phyloP scores from a whole-genome alignment of 2,113 vertebrate species.

The Cyprinodon tularosa region DNA sequence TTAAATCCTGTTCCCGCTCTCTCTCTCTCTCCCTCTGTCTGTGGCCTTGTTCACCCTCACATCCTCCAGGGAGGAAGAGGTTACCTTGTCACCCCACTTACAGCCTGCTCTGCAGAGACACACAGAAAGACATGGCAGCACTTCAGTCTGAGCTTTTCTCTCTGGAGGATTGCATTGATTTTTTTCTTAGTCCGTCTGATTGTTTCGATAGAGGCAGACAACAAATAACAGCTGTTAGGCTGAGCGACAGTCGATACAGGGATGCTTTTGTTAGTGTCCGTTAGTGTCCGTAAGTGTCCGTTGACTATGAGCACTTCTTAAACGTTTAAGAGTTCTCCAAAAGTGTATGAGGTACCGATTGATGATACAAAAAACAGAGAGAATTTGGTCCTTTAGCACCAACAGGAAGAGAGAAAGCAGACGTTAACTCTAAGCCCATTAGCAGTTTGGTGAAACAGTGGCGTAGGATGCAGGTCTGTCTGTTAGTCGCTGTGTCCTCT shows the following conservation, averaged over 20 bases:
- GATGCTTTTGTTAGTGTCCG: slow-evolving; percentile 6
- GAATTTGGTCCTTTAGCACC: no score
- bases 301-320: background rate
- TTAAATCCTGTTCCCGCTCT: background rate
- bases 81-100: slow-evolving; percentile 38
- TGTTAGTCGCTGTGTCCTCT: no score
- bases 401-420: no score
- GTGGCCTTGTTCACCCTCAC: slow-evolving; percentile 26
- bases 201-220: slow-evolving; percentile 7
- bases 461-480: no score
- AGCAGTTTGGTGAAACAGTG: no score
- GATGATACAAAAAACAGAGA: no score
- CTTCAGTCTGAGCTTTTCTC: slow-evolving; percentile 35
- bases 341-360: background rate
- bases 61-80: background rate
- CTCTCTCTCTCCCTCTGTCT: accelerated
- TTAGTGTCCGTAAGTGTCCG: background rate
- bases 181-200: slow-evolving; percentile 25
- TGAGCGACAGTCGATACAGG: slow-evolving; percentile 4
- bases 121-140: slow-evolving; percentile 22
- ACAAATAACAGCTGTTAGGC: slow-evolving; percentile 17
- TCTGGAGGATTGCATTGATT: slow-evolving; percentile 40
- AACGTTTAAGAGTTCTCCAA: background rate
- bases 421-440: no score
- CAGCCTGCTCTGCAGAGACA: slow-evolving; percentile 9